Evolutionary conservation across 2,797 vertebrate species (phyloP), one percentile per base, ranked within the genome.

Genomic region (Microctenopoma steveboyesi): DNA sequence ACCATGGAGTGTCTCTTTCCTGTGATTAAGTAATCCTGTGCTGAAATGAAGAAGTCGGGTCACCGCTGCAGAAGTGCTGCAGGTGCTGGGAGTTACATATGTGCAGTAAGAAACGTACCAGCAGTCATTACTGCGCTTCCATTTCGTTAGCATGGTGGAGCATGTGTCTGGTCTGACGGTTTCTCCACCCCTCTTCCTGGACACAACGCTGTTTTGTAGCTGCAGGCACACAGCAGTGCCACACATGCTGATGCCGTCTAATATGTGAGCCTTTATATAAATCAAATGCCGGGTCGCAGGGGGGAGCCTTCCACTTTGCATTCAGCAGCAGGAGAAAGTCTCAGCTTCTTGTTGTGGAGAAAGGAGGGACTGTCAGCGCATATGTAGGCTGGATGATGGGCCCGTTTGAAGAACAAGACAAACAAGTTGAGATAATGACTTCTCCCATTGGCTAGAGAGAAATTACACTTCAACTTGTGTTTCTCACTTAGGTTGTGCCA

Each of bases 391-490:
- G 3, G 51, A 65, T 71, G 57, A 54, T 63, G 54, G 42, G 52
- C 22, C 57, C 2, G 1, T 76, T 76, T 75, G 67, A 79, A 78
- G 57, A 81, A 77, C 70, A 67, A 73, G 72, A 76, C 80, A 85
- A 84, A 88, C 75, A 76, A 75, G 78, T 65, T 67, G 69, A 76
- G 72, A 86, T 82, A 85, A 87, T 76, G 72, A 74, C 72, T 74
- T 68, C 43, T 79, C 61, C 69, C 56, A 27, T 40, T 46, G 73
- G 74, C 30, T 28, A 25, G 27, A 53, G 63, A 75, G 62, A 76
- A 76, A 83, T 77, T 82, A 78, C 81, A 84, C 79, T 83, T 90
- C 81, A 85, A 30, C 64, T 69, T 67, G 72, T 73, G 51, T 83
- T 76, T 74, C 57, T 78, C 60, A 58, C 73, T 68, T 25, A 67